Conservation (phyloP, 2,797 vertebrate species). For the Acanthornis magna region DNA sequence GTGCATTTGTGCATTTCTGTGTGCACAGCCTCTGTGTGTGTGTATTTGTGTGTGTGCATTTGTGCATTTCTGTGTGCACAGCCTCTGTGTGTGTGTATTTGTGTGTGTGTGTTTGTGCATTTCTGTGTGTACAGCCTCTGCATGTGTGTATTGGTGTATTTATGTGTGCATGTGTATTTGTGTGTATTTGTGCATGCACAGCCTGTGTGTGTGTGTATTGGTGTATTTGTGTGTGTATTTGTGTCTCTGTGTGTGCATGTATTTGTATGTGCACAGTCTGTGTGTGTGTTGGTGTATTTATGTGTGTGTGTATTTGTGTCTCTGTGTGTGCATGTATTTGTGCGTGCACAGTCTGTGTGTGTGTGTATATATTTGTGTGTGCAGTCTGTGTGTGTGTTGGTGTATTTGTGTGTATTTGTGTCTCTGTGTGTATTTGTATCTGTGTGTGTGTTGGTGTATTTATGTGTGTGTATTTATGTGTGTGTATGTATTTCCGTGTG, state of each 20-base stretch:
- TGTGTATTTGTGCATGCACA: background rate
- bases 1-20: too few species aligned
- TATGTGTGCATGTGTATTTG: accelerated
- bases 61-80: background rate
- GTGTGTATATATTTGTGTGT: background rate
- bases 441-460: background rate
- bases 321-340: background rate
- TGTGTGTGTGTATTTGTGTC: background rate
- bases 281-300: background rate
- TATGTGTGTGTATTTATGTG: accelerated
- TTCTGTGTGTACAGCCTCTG: background rate
- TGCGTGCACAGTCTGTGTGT: background rate
- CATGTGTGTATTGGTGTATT: background rate
- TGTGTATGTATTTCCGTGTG: background rate
- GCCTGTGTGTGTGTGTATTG: background rate
- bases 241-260: background rate
- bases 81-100: background rate
- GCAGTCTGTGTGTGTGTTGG: background rate
- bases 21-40: too few species aligned
- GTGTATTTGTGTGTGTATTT: background rate
- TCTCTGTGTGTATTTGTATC: background rate
- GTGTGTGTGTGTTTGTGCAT: accelerated
- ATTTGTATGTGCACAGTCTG: background rate
- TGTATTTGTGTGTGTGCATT: too few species aligned
- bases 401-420: too few species aligned